Evolutionary conservation across 64 coral and sea anemone genomes (phyloP).

Genomic region (Stylophora pistillata): DNA sequence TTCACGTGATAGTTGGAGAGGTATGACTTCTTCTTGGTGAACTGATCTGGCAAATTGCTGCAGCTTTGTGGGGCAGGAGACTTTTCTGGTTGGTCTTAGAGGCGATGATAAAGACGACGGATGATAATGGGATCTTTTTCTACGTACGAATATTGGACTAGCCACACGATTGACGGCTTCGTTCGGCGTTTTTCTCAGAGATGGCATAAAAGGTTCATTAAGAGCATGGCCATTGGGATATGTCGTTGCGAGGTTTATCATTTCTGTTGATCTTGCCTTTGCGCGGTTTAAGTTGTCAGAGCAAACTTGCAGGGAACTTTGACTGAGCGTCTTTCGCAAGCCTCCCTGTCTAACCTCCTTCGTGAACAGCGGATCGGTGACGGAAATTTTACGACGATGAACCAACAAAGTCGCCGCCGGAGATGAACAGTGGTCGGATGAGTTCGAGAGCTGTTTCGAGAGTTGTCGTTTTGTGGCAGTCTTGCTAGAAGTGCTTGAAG

Average conservation of each 20-base stretch:
- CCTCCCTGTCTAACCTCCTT: not conserved
- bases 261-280: not conserved
- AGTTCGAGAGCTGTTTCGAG: conserved; percentile 18
- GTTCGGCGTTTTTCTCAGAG: not conserved
- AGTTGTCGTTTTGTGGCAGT: conserved; percentile 10
- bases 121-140: not conserved
- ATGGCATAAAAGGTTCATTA: not conserved
- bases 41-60: not conserved
- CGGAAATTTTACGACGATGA: conserved; percentile 31
- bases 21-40: not conserved
- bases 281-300: not conserved
- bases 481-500: not conserved
- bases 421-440: conserved; percentile 24
- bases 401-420: conserved; percentile 4
- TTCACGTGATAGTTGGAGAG: conserved; percentile 11
- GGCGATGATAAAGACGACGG: not conserved
- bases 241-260: not conserved
- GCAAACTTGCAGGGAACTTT: not conserved
- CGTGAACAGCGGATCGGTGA: conserved; percentile 21
- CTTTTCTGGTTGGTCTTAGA: not conserved
- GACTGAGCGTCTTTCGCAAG: not conserved
- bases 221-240: not conserved
- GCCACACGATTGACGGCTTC: not conserved
- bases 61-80: not conserved
- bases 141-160: conserved; percentile 11